Evolutionary conservation across 2,113 vertebrate genomes (phyloP).

Genomic region (Meriones unguiculatus): DNA sequence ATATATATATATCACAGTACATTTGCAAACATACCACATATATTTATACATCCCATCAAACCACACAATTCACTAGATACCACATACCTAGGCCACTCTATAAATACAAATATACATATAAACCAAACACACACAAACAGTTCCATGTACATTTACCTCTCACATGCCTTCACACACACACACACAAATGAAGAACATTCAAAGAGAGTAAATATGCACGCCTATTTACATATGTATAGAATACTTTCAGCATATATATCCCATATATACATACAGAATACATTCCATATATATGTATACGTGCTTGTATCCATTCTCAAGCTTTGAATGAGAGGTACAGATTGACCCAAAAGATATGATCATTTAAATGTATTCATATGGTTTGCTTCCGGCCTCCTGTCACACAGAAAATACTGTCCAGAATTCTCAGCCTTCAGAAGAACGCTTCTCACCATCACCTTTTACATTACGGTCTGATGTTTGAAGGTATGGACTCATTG

Average conservation of each 20-base stretch:
- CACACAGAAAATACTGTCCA: not conserved
- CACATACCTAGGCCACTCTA: not conserved
- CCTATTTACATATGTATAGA: not conserved
- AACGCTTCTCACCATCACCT: not conserved
- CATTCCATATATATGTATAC: not conserved
- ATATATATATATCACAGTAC: not conserved
- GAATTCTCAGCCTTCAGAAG: not conserved
- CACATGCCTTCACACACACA: not conserved
- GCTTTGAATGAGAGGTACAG: not conserved
- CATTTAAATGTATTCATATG: not conserved
- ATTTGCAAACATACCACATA: no score
- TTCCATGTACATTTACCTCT: not conserved
- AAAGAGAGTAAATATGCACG: not conserved
- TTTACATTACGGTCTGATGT: not conserved
- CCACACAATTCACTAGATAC: not conserved
- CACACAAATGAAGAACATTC: not conserved
- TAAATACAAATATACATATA: not conserved
- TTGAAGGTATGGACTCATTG: conserved; percentile 8
- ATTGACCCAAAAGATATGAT: not conserved
- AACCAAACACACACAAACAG: not conserved
- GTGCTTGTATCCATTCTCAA: not conserved
- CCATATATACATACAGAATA: no score
- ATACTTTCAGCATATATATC: no score
- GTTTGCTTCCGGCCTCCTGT: not conserved
- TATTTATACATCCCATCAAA: not conserved